A percentile compares a stretch with the other conserved stretches of the same genome.
These are phyloP conservation scores for Thereva nobilitata DNA, from an alignment of 2,888 invertebrate genomes.

Conservation along the genomic window DNA sequence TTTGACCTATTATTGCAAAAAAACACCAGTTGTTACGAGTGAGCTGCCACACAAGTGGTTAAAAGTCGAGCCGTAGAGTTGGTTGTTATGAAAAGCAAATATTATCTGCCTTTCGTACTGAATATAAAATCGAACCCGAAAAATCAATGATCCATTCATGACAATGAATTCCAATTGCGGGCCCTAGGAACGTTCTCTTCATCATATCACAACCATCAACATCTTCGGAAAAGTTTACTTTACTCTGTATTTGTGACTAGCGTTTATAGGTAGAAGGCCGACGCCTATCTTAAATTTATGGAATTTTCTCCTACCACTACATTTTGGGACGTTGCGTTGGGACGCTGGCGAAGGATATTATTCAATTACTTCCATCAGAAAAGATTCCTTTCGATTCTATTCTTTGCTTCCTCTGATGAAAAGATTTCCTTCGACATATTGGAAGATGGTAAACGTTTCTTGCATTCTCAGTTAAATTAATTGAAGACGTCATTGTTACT, in stretches of 20 bases:
- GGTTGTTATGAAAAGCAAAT: too few relatives aligned
- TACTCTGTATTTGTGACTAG: neutral
- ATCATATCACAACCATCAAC: neutral
- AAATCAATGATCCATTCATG: conserved; percentile 28
- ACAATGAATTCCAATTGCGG: conserved; percentile 11
- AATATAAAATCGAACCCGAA: conserved; percentile 10
- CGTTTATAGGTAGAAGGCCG: too few relatives aligned
- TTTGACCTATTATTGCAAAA: too few relatives aligned
- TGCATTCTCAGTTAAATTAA: conserved; percentile 33
- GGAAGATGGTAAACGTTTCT: conserved; percentile 16
- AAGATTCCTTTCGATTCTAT: conserved; percentile 23
- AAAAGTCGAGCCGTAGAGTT: too few relatives aligned
- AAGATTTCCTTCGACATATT: neutral
- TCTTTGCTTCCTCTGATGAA: conserved; percentile 22
- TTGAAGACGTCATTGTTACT: conserved; percentile 27
- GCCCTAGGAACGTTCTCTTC: neutral
- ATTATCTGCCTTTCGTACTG: neutral
- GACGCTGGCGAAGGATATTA: conserved; percentile 32
- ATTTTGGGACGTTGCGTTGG: conserved; percentile 28
- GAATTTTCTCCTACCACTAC: conserved; percentile 16
- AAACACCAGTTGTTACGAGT: too few relatives aligned
- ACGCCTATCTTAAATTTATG: conserved; percentile 20
- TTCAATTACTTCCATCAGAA: conserved; percentile 31
- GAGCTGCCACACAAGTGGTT: too few relatives aligned
- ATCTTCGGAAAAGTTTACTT: neutral